A percentile compares a stretch with the other conserved stretches of the same genome.
Conservation (phyloP, 2,888 invertebrate species). For the Melikaiella ostensackeni region DNA sequence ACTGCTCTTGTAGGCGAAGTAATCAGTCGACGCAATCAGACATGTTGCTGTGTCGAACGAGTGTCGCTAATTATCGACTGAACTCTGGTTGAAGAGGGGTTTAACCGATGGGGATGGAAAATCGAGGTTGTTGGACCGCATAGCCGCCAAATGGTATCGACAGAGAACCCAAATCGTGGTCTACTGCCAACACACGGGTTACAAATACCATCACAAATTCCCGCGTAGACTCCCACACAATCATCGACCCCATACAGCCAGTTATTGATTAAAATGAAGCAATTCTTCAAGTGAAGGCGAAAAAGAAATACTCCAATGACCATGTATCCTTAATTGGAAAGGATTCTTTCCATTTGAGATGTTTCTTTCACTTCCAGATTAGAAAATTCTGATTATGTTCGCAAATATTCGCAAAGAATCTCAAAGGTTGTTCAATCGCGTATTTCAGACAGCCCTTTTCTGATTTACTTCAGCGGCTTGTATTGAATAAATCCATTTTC, state of each 20-base stretch:
- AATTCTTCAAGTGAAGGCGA: constrained; percentile 63
- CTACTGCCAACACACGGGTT: constrained; percentile 49
- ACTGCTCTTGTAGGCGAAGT: constrained; percentile 59
- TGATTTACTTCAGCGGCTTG: constrained; percentile 1
- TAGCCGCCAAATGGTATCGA: constrained; percentile 61
- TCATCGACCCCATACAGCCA: constrained; percentile 47
- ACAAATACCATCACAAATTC: constrained; percentile 51
- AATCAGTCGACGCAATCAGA: constrained; percentile 63
- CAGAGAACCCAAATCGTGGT: constrained; percentile 52
- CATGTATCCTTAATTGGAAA: constrained; percentile 65
- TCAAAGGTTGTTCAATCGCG: not conserved
- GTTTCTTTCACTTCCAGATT: constrained; percentile 12
- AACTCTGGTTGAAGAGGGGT: constrained; percentile 53
- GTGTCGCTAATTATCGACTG: constrained; percentile 71
- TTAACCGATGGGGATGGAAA: constrained; percentile 50
- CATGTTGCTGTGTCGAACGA: constrained; percentile 70
- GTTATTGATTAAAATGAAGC: constrained; percentile 57
- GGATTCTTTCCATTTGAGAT: constrained; percentile 47
- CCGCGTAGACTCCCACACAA: constrained; percentile 51
- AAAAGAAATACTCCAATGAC: constrained; percentile 64
- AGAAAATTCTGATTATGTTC: constrained; percentile 1
- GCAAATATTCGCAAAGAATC: not conserved
- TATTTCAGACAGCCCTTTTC: not conserved
- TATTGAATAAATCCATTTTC: constrained; percentile 2
- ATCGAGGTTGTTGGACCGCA: constrained; percentile 53